Conservation (phyloP, 2,888 invertebrate species). For the Poecilobothrus nobilitatus region DNA sequence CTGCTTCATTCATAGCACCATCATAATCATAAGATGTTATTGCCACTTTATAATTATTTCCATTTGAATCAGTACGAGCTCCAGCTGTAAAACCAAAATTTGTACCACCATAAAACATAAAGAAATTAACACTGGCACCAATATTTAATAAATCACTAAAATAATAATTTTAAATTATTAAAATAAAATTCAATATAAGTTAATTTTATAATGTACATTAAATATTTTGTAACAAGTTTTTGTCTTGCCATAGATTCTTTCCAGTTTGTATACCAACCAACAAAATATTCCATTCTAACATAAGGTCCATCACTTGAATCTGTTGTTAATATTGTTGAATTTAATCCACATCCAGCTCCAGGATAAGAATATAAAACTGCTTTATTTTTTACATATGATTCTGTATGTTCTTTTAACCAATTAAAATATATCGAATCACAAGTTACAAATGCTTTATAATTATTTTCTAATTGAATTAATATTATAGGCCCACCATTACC, state of each 20-base stretch:
- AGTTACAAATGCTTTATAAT: constrained; percentile 75
- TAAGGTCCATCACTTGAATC: constrained; percentile 70
- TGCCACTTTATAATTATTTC: constrained; percentile 51
- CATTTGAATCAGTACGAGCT: constrained; percentile 42
- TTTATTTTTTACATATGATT: constrained; percentile 48
- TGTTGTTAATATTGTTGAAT: constrained; percentile 47
- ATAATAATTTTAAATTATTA: too few relatives aligned
- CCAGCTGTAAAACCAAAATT: constrained; percentile 69
- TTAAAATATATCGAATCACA: constrained; percentile 62
- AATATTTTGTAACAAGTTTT: too few relatives aligned
- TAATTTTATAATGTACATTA: too few relatives aligned
- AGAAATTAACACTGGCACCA: constrained; percentile 66
- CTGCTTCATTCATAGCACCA: constrained; percentile 79
- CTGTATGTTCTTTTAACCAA: constrained; percentile 57
- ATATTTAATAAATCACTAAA: too few relatives aligned
- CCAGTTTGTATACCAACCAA: constrained; percentile 92
- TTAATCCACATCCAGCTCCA: constrained; percentile 49
- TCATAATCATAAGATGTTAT: constrained; percentile 88
- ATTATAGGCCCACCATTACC: constrained; percentile 78
- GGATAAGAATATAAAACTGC: constrained; percentile 81
- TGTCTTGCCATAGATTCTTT: constrained; percentile 49
- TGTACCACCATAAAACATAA: constrained; percentile 88
- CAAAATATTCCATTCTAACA: constrained; percentile 86
- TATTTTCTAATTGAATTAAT: constrained; percentile 88
- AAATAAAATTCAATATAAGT: too few relatives aligned